phyloP scores from a whole-genome alignment of 2,888 invertebrate genomes.

The Cephus pulcher region DNA sequence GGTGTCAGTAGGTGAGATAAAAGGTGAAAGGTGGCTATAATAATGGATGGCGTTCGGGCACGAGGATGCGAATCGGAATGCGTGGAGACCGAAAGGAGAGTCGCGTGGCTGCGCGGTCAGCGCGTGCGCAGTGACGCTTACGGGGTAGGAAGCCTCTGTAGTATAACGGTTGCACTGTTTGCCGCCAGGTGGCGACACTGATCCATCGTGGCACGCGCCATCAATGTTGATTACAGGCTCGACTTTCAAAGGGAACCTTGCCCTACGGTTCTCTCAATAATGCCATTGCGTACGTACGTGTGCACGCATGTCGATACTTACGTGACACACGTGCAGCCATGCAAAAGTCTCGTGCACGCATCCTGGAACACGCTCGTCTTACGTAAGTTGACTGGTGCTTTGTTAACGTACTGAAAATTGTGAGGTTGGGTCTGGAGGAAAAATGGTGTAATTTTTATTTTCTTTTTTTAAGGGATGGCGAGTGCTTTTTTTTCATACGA shows the following conservation, averaged over 20 bases:
- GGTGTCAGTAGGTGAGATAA: background rate
- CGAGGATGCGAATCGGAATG: background rate
- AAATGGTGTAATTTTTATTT: background rate
- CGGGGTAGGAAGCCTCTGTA: constrained; percentile 23
- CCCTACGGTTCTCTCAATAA: background rate
- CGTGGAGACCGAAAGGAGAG: background rate
- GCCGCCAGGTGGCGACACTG: constrained; percentile 39
- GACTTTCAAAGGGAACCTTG: constrained; percentile 1
- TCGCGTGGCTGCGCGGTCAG: background rate
- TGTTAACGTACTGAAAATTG: background rate
- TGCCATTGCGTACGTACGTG: background rate
- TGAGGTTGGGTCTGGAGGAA: constrained; percentile 2
- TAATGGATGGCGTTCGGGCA: background rate
- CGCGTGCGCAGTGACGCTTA: constrained; percentile 2
- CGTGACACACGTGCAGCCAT: background rate
- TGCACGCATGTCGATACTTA: background rate
- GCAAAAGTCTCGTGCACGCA: background rate
- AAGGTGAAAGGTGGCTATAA: background rate
- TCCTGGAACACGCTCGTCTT: background rate
- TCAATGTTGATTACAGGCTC: constrained; percentile 32
- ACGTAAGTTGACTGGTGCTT: background rate
- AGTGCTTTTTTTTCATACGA: constrained; percentile 6
- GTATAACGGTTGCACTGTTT: constrained; percentile 22
- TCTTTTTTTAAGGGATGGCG: background rate
- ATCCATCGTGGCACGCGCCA: constrained; percentile 36